A percentile compares a stretch with the other conserved stretches of the same genome.
Evolutionary conservation across 64 coral and sea anemone species (phyloP).

Genomic region (Platygyra sinensis): DNA sequence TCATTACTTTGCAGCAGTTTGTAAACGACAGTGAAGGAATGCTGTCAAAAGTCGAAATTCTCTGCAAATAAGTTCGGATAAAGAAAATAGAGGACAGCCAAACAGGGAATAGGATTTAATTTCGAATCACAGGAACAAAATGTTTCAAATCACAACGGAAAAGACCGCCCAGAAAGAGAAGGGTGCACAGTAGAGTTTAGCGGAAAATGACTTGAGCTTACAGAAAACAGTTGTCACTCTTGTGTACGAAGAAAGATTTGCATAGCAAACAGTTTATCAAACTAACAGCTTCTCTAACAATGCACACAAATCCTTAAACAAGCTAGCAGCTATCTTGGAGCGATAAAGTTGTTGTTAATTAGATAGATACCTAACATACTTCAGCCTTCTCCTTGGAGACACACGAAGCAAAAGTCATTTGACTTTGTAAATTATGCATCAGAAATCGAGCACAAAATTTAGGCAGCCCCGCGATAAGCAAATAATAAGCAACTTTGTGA

Average conservation of each 20-base stretch:
- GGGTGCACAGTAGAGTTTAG: neutral
- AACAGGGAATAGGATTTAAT: neutral
- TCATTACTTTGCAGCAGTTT: conserved; percentile 25
- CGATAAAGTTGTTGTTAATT: conserved; percentile 34
- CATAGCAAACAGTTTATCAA: conserved; percentile 28
- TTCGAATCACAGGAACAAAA: neutral
- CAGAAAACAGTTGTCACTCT: neutral
- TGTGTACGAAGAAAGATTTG: conserved; percentile 24
- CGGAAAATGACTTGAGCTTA: neutral
- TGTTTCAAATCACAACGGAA: neutral
- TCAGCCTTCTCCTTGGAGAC: conserved; percentile 33
- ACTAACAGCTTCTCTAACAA: neutral
- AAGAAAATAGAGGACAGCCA: neutral
- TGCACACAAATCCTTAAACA: neutral
- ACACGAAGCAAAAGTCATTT: conserved; percentile 5
- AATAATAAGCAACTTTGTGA: conserved; percentile 11
- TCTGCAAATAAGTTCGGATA: conserved; percentile 1
- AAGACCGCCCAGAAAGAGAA: neutral
- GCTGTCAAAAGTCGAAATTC: conserved; percentile 24
- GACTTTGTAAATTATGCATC: neutral
- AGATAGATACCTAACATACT: conserved; percentile 39
- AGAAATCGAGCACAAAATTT: neutral
- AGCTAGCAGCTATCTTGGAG: neutral
- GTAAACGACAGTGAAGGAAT: conserved; percentile 36
- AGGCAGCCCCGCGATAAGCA: neutral